Conservation (phyloP, 2,797 vertebrate species). For the Phoebastria nigripes region DNA sequence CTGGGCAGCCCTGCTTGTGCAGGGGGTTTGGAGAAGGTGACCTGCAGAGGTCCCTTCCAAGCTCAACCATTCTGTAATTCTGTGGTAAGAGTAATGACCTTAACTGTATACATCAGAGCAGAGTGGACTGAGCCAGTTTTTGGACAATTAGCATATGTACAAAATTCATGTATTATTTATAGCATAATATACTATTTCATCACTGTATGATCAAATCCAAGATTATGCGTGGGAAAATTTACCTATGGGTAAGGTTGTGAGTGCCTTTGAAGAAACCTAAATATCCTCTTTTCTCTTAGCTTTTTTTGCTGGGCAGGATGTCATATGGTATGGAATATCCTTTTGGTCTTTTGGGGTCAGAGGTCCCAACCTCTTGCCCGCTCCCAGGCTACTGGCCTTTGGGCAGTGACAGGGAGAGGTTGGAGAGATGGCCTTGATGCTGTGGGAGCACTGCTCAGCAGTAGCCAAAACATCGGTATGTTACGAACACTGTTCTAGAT, state of each 20-base stretch:
- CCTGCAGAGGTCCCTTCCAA: background rate
- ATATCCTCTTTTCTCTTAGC: background rate
- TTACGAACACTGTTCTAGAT: background rate
- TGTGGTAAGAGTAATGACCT: background rate
- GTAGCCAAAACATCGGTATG: background rate
- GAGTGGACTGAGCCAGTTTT: background rate
- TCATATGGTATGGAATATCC: background rate
- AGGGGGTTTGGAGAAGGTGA: background rate
- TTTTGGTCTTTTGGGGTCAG: background rate
- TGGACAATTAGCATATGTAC: background rate
- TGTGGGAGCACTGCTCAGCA: background rate
- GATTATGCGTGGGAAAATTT: background rate
- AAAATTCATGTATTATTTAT: background rate
- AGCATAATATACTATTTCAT: background rate
- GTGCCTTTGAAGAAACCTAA: background rate
- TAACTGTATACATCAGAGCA: background rate
- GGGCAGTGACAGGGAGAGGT: fast-evolving
- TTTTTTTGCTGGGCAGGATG: background rate
- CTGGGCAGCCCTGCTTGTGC: background rate
- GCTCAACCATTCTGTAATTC: background rate
- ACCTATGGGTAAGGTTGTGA: background rate
- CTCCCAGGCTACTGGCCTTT: background rate
- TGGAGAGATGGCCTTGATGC: background rate
- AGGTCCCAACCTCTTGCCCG: background rate
- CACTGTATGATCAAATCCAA: background rate